Conservation (phyloP, 2,797 vertebrate genomes). For the Myotis vivesi region DNA sequence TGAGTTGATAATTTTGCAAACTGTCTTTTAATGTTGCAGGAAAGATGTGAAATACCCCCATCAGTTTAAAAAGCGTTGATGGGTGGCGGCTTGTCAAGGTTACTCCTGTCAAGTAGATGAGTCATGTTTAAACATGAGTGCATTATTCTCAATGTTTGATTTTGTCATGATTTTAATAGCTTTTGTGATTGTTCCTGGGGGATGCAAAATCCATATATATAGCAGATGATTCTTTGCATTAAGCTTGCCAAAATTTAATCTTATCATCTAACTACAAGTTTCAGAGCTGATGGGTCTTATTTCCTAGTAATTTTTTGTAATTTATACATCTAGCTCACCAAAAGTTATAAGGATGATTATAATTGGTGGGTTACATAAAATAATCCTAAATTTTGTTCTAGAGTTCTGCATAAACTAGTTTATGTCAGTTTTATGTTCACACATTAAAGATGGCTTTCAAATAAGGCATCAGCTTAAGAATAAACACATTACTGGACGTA, state of each 20-base stretch:
- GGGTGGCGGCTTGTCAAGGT: conserved; percentile 46
- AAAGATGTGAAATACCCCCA: conserved; percentile 48
- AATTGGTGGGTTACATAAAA: neutral
- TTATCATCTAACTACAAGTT: conserved; percentile 7
- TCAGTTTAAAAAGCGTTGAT: conserved; percentile 52
- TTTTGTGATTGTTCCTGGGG: conserved; percentile 50
- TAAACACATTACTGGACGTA: neutral
- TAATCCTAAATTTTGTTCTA: neutral
- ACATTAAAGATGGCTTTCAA: neutral
- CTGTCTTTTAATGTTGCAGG: conserved; percentile 54
- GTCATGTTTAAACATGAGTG: conserved; percentile 68
- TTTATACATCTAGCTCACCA: neutral
- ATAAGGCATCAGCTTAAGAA: neutral
- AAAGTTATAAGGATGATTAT: conserved; percentile 12
- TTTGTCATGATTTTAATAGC: conserved; percentile 66
- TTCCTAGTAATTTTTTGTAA: conserved; percentile 28
- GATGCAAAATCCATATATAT: neutral
- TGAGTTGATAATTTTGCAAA: conserved; percentile 65
- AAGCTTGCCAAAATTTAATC: conserved; percentile 50
- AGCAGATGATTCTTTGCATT: conserved; percentile 49
- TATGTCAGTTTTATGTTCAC: neutral
- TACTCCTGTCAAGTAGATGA: conserved; percentile 52
- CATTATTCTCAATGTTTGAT: conserved; percentile 59
- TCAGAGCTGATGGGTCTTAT: neutral
- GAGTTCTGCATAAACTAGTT: neutral